Evolutionary conservation across 1,140 invertebrate genomes (phyloP), one percentile per base, ranked within the genome.

Genomic region (Cydia amplana): DNA sequence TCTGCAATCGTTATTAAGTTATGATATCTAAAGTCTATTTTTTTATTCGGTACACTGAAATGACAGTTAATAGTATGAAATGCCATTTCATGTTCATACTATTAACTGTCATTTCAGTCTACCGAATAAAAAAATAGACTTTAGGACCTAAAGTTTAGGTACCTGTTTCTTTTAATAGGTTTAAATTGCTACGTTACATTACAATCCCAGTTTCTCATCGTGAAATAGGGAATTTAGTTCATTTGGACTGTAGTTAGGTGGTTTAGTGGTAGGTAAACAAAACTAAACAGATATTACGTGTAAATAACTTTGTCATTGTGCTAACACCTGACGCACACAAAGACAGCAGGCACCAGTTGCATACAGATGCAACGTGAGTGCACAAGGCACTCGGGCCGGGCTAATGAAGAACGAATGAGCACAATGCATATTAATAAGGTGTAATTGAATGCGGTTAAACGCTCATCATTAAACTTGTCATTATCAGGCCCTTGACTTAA

Each of bases 251-350:
- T 9, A 60, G 55, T 60, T 23, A n/a, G 18, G 20, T 18, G 1
- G n/a, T 60, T 51, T n/a, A 43, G 40, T 10, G 10, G 46, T 49
- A 49, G n/a, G n/a, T 55, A 55, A n/a, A 55, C 6, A 55, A 18
- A 55, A 55, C 16, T 55, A 16, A 55, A 55, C n/a, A 55, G 16
- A 55, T 18, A 55, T 55, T 18, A 55, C n/a, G 43, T 18, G 51
- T 60, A 60, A 60, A 60, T 20, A 55, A 55, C n/a, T 60, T 23
- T 60, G 55, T 60, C 55, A 60, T 70, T 70, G 65, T 70, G 36
- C 32, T 70, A 32, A 70, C 65, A 70, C 65, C 65, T 70, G 65
- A 70, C 65, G 65, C 65, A 28, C 65, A 36, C 65, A 70, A 36
- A 36, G 32, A 9, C 32, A 70, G 65, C 5, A 43, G 65, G 18